Evolutionary conservation across 2,113 vertebrate species (phyloP), one percentile per base, ranked within the genome.

Genomic region (Candoia aspera): DNA sequence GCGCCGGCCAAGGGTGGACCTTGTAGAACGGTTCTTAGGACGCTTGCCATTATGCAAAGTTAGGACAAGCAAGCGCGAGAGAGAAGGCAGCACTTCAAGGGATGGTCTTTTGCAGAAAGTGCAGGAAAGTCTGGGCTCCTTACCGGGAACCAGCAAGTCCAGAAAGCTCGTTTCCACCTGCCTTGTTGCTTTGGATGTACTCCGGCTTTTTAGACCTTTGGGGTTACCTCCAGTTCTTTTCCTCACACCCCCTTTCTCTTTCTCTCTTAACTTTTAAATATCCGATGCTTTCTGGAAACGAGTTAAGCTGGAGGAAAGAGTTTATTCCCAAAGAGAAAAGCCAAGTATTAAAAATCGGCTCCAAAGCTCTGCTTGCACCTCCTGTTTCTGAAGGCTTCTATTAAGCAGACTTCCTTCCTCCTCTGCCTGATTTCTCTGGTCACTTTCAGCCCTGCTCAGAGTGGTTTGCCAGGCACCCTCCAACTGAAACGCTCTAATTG

Each of bases 401-500:
- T n/a, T 84, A 90, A 93, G 46, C 89, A 92, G 55, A 15, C 68
- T 84, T 37, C 49, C 9, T 21, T 42, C 68, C 79, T n/a, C 49
- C 9, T 21, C 33, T 83, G 26, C 85, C 84, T 12, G 2, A 88
- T 73, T 90, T 6, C 84, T 59, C 21, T 12, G 85, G 42, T 88
- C 90, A 60, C 62, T 95, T 94, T 87, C 33, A 91, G 90, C 8
- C 91, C 73, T 37, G 46, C 93, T 88, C 17, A 42, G 29, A 4
- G 73, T 84, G 90, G 84, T 91, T 86, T 49, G 88, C 89, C 92
- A 92, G 59, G 12, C 59, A 87, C 73, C 9, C 2, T 55, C 49
- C 15, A 89, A 64, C 90, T 88, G 55, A 95, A 95, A 93, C 87
- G 58, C 88, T 68, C 88, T 93, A 88, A 94, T 94, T 93, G 93